Evolutionary conservation across 2,113 vertebrate species (phyloP), one percentile per base, ranked within the genome.

Genomic region (Neolamprologus longior): DNA sequence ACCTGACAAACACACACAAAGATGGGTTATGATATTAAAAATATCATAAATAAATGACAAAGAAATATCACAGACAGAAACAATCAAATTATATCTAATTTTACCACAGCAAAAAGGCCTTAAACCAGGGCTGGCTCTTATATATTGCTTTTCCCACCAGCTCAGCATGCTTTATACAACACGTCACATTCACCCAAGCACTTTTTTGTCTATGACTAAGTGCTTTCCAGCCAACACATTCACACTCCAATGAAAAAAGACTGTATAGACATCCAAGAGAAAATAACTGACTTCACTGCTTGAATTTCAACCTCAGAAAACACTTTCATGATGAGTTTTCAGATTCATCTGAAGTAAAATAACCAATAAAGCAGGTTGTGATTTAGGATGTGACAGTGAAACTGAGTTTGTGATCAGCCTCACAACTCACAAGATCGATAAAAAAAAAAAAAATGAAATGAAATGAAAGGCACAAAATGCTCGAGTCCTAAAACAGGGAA

Each of bases 1-100:
- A 4, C 98, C 99, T 93, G 3, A 91, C 1, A 80, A 11, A 89
- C 45, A 88, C 37, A 76, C 50, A 79, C 28, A 50, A 19, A 86
- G 24, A 76, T 11, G 24, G 14, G 42, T 76, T 76, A 47, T 11
- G 2, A 50, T 45, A 28, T 47, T 31, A 50, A 45, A 45, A 21
- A 37, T 7, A 37, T 37, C 17, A 66, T 37, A n/a, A 73, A 71
- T 24, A 71, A 26, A 73, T 17, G 68, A 26, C 9, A 10, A 85
- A 55, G 4, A 55, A 55, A 54, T 24, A 21, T 33, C 33, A 68
- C 63, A 37, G 19, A 53, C 7, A 54, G 5, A 35, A 47, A 47
- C 68, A 73, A 73, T 73, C 13, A 45, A 42, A 35, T 66, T 37
- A n/a, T 12, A 66, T 63, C 10, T n/a, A n/a, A n/a, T 66, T n/a